phyloP scores from a whole-genome alignment of 2,797 vertebrate species.

The Hippopotamyrus pictus region DNA sequence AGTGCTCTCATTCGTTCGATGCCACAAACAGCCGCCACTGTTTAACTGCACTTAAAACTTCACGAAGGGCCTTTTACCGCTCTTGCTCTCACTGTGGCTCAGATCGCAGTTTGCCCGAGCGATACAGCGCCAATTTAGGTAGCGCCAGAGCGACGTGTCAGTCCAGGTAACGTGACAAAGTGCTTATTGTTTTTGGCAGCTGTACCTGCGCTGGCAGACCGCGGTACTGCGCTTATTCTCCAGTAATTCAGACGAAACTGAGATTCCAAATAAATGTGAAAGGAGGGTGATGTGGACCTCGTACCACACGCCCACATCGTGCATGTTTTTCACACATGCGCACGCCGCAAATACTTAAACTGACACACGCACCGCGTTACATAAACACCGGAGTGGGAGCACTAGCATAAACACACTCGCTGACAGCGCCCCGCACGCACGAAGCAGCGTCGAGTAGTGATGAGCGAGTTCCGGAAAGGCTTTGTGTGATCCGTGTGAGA shows the following conservation, averaged over 20 bases:
- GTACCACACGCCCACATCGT: conserved; percentile 29
- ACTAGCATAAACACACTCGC: not conserved
- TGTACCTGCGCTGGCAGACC: not conserved
- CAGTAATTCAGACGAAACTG: not conserved
- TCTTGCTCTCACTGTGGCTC: not conserved
- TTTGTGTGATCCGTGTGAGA: not conserved
- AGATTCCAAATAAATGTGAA: not conserved
- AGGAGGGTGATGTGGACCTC: conserved; percentile 27
- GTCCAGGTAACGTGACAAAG: not conserved
- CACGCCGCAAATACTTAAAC: not conserved
- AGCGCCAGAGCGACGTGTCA: not conserved
- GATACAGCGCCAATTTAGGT: not conserved
- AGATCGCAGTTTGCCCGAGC: no score
- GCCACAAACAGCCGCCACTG: not conserved
- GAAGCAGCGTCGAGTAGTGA: not conserved
- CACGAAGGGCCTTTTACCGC: not conserved
- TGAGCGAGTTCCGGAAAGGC: not conserved
- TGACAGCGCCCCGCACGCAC: not conserved
- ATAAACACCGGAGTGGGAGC: conserved; percentile 9
- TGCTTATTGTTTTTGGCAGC: not conserved
- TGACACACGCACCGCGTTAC: not conserved
- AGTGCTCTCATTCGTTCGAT: not conserved
- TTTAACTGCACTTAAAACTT: not conserved
- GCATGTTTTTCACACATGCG: conserved; percentile 22
- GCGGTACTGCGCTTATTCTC: not conserved